A percentile compares a stretch with the other conserved stretches of the same genome.
Evolutionary conservation across 2,113 vertebrate genomes (phyloP).

Genomic region (Globicephala melas): DNA sequence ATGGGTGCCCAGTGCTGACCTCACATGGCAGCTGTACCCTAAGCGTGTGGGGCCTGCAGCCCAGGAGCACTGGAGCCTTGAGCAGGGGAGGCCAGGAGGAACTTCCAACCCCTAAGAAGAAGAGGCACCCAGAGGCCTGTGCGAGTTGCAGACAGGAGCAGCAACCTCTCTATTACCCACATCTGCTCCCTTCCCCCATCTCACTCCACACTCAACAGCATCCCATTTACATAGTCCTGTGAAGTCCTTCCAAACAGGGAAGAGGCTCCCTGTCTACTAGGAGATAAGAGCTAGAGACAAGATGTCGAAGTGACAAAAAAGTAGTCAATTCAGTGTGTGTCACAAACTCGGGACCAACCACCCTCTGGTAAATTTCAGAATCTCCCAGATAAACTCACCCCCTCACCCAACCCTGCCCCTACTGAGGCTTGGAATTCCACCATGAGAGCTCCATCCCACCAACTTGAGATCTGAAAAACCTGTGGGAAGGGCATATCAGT

Average conservation of each 20-base stretch:
- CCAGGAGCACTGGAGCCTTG: background rate
- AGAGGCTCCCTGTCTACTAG: background rate
- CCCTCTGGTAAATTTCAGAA: background rate
- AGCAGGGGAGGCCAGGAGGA: background rate
- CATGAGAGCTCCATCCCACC: accelerated
- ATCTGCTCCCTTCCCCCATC: too few species aligned
- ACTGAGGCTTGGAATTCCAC: background rate
- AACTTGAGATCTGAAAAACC: background rate
- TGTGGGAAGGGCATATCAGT: accelerated
- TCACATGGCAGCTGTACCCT: background rate
- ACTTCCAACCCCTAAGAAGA: background rate
- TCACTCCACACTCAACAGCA: background rate
- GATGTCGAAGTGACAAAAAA: background rate
- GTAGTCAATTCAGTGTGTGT: background rate
- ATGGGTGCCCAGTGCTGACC: background rate
- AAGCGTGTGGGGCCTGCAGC: background rate
- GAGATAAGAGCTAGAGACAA: background rate
- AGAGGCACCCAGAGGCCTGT: background rate
- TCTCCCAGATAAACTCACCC: background rate
- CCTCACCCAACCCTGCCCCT: background rate
- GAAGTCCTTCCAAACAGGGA: background rate
- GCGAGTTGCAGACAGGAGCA: background rate
- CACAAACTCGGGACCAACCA: background rate
- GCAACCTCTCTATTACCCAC: too few species aligned
- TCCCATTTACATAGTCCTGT: accelerated